phyloP scores from a whole-genome alignment of 2,797 vertebrate genomes.

The Gallinago nigripennis region DNA sequence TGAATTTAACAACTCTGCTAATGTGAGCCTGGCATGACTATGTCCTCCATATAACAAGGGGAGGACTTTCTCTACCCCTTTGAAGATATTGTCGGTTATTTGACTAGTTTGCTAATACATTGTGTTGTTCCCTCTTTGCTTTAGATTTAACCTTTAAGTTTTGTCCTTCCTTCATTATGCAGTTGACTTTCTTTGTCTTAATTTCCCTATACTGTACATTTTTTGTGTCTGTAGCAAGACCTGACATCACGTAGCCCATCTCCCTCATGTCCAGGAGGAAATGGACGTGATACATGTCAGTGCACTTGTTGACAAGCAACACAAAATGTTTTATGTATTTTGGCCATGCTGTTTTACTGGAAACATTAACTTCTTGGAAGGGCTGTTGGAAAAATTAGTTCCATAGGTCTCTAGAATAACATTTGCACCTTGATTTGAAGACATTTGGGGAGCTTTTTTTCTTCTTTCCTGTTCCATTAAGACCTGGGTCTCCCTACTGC shows the following conservation, averaged over 20 bases:
- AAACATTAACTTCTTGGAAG: slow-evolving; percentile 11
- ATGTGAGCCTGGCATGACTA: background rate
- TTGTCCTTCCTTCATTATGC: background rate
- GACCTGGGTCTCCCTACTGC: background rate
- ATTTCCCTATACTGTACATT: background rate
- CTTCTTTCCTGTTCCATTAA: background rate
- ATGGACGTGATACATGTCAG: background rate
- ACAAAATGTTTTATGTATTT: background rate
- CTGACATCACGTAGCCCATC: background rate
- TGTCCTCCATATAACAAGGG: background rate
- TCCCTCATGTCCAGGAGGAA: background rate
- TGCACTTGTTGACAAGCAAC: background rate
- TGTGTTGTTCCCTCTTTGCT: background rate
- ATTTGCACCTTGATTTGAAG: slow-evolving; percentile 21
- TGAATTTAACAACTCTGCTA: background rate
- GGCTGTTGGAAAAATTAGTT: slow-evolving; percentile 10
- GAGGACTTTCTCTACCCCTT: background rate
- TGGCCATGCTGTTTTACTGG: background rate
- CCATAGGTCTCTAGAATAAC: background rate
- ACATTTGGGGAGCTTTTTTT: background rate
- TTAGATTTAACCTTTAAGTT: background rate
- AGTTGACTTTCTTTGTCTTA: background rate
- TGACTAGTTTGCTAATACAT: background rate
- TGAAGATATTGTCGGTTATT: background rate
- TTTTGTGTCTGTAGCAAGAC: background rate